Evolutionary conservation across 2,797 vertebrate genomes (phyloP).

Genomic region (Amblyopsis hoosieri): DNA sequence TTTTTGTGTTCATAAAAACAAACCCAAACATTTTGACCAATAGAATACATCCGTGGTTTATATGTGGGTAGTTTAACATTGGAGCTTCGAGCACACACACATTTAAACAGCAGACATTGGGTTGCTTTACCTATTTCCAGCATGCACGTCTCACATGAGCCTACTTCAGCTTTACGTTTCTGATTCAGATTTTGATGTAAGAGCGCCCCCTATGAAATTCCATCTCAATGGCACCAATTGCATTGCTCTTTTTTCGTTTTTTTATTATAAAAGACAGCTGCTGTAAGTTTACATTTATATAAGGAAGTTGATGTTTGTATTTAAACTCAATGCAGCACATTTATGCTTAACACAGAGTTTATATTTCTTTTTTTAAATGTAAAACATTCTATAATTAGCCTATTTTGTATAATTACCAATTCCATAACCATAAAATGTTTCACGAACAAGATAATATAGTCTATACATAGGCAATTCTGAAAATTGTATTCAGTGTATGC

Average conservation of each 20-base stretch:
- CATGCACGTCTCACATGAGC: slow-evolving; percentile 19
- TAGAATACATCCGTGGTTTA: background rate
- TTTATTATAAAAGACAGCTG: too few species aligned
- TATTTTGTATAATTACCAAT: too few species aligned
- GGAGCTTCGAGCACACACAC: too few species aligned
- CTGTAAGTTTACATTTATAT: too few species aligned
- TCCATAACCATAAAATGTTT: background rate
- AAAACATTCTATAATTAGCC: too few species aligned
- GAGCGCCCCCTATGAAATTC: slow-evolving; percentile 40
- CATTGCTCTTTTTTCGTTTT: background rate
- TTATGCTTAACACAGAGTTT: too few species aligned
- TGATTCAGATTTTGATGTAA: slow-evolving; percentile 23
- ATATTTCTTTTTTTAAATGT: too few species aligned
- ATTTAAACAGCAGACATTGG: background rate
- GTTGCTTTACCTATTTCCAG: background rate
- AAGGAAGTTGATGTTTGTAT: too few species aligned
- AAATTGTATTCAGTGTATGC: background rate
- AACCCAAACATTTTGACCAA: background rate
- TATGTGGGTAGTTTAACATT: too few species aligned
- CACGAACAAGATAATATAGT: background rate
- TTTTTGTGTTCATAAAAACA: slow-evolving; percentile 3
- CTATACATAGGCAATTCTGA: background rate
- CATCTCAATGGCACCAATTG: slow-evolving; percentile 19
- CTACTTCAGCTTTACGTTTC: background rate
- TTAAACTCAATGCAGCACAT: too few species aligned